These are phyloP conservation scores for Percopsis omiscomaycus DNA, from an alignment of 2,797 vertebrate species.

Conservation along the genomic window DNA sequence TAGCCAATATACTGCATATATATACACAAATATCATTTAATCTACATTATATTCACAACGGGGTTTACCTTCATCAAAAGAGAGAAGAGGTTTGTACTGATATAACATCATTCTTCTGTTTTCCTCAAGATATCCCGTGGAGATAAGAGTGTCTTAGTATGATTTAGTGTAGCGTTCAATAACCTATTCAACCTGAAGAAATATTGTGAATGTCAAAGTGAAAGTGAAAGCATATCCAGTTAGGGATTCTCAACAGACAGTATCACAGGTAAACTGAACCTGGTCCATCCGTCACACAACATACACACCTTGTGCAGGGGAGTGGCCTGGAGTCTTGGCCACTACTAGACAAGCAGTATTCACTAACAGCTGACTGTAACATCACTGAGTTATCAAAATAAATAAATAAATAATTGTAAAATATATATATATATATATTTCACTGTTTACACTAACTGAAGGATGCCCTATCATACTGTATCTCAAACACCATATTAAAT, in stretches of 20 bases:
- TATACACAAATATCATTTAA: constrained; percentile 32
- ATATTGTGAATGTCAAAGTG: too few relatives aligned
- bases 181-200: too few relatives aligned
- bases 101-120: constrained; percentile 31
- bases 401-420: constrained; percentile 22
- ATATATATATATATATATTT: constrained; percentile 36
- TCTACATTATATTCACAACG: constrained; percentile 34
- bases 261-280: constrained; percentile 5
- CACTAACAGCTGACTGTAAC: constrained; percentile 48
- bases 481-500: constrained; percentile 22
- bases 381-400: constrained; percentile 15
- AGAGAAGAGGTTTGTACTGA: constrained; percentile 23
- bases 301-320: constrained; percentile 9
- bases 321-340: constrained; percentile 1
- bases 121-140: constrained; percentile 14
- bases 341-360: constrained; percentile 28
- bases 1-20: constrained; percentile 25
- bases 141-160: not conserved
- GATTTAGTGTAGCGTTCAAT: too few relatives aligned
- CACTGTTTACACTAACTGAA: constrained; percentile 20
- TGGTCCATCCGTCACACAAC: constrained; percentile 25
- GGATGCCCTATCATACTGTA: constrained; percentile 6
- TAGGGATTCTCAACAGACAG: not conserved
- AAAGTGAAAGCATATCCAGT: constrained; percentile 14
- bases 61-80: constrained; percentile 29